Conservation (phyloP, 2,888 invertebrate species). For the Tipula vernalis region DNA sequence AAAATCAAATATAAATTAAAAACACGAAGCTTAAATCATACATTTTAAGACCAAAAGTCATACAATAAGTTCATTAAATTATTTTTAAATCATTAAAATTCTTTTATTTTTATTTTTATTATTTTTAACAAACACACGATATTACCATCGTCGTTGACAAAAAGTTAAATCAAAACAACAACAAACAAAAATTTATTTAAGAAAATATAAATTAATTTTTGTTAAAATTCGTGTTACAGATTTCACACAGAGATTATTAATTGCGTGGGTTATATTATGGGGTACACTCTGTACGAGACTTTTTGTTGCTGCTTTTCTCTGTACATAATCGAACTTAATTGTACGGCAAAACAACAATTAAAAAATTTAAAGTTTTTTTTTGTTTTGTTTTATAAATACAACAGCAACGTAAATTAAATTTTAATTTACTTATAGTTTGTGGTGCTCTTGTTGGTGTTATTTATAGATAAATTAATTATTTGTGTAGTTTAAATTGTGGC, state of each 20-base stretch:
- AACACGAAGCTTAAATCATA: not conserved
- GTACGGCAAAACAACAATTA: not conserved
- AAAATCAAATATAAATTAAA: not conserved
- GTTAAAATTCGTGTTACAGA: not conserved
- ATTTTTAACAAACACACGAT: not conserved
- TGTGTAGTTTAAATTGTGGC: not conserved
- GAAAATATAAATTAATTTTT: not conserved
- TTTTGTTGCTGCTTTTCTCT: not conserved
- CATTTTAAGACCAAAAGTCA: not conserved
- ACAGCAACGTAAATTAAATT: not conserved
- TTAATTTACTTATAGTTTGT: not conserved
- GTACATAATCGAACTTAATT: not conserved
- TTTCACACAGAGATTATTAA: conserved; percentile 4
- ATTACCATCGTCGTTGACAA: not conserved
- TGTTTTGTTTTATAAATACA: not conserved
- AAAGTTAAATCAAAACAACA: not conserved
- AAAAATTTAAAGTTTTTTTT: not conserved
- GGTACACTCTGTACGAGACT: not conserved
- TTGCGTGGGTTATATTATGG: not conserved
- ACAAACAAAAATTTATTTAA: not conserved
- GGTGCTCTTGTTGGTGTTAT: too few relatives aligned
- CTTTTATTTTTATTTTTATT: not conserved
- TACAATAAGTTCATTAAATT: not conserved
- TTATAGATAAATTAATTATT: not conserved
- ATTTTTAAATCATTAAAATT: not conserved